A percentile compares a stretch with the other conserved stretches of the same genome.
phyloP scores from a whole-genome alignment of 2,113 vertebrate genomes.

The Pseudorhombus dupliciocellatus region DNA sequence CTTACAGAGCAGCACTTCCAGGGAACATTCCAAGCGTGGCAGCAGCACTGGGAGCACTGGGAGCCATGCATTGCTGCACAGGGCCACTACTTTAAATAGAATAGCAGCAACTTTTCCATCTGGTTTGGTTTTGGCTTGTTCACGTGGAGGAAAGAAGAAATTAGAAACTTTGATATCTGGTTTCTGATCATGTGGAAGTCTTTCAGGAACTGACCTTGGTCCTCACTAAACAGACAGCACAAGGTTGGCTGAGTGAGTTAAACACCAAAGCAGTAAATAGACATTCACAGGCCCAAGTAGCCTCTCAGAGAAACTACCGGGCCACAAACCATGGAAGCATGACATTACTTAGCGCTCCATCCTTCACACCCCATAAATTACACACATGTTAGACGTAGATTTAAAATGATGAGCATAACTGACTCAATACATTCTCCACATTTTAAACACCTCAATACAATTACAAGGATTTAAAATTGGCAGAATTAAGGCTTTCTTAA shows the following conservation, averaged over 20 bases:
- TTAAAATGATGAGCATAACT: neutral
- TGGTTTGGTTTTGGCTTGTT: no score
- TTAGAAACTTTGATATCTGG: no score
- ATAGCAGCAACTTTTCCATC: neutral
- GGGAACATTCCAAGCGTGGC: neutral
- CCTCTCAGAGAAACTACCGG: neutral
- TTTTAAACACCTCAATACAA: neutral
- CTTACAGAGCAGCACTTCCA: neutral
- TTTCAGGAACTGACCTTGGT: neutral
- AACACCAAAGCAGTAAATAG: neutral
- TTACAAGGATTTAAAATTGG: neutral
- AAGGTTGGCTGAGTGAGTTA: neutral
- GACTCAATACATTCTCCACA: neutral
- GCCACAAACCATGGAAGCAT: neutral
- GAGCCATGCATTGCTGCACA: neutral
- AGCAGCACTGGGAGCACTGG: neutral
- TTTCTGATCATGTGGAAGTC: no score
- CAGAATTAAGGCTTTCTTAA: neutral
- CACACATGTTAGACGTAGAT: neutral
- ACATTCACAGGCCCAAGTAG: neutral
- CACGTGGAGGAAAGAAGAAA: no score
- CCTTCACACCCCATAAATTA: neutral
- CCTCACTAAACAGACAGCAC: neutral
- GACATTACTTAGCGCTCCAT: neutral
- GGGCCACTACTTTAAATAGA: neutral